Percentiles rank a stretch among this genome's conserved stretches.
These are phyloP conservation scores for Hippocampus guttulatus DNA, from an alignment of 2,113 vertebrate species.

Conservation along the genomic window DNA sequence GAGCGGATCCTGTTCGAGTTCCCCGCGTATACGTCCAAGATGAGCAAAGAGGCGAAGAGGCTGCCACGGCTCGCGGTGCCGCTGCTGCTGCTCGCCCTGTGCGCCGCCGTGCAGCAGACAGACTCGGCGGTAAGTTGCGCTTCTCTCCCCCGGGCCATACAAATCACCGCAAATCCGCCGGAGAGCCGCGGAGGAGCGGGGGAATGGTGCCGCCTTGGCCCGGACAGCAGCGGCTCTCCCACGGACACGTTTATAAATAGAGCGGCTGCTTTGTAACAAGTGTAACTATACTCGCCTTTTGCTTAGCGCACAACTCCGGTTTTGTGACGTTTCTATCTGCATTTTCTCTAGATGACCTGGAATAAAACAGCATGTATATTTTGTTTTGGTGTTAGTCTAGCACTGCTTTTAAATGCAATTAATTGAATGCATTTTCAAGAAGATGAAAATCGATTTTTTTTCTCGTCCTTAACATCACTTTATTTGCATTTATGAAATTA, in stretches of 20 bases:
- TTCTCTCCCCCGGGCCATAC: neutral
- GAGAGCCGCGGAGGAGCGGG: neutral
- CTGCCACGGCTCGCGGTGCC: constrained; percentile 50
- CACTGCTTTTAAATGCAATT: neutral
- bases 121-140: constrained; percentile 71
- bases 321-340: neutral
- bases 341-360: neutral
- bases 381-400: neutral
- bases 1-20: constrained; percentile 51
- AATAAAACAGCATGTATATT: neutral
- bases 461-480: neutral
- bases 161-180: neutral
- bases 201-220: neutral
- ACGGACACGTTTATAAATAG: constrained; percentile 52
- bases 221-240: neutral
- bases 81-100: constrained; percentile 61
- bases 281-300: constrained; percentile 10
- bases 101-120: constrained; percentile 53
- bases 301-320: neutral
- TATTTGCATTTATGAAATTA: neutral
- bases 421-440: neutral
- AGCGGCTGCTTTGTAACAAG: constrained; percentile 48
- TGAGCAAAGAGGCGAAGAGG: constrained; percentile 58
- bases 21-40: constrained; percentile 40
- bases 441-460: neutral